Evolutionary conservation across 2,113 vertebrate species (phyloP).

Genomic region (Dromiciops gliroides): DNA sequence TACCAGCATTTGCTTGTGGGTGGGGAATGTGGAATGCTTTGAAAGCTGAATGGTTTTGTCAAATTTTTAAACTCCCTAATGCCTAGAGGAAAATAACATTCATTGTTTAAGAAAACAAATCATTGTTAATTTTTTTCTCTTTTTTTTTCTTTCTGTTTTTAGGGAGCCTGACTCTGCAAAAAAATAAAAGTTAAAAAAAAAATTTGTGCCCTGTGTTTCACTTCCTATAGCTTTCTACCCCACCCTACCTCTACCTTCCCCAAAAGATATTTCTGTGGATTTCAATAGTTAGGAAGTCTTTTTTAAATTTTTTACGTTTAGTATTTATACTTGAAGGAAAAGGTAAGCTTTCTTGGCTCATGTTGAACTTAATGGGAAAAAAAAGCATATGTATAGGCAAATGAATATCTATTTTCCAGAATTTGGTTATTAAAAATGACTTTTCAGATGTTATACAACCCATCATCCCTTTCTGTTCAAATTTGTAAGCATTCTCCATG

Average conservation of each 20-base stretch:
- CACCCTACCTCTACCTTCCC: neutral
- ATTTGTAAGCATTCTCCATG: neutral
- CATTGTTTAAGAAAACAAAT: constrained; percentile 76
- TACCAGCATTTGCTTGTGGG: constrained; percentile 79
- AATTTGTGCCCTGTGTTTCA: constrained; percentile 49
- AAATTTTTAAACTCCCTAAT: constrained; percentile 70
- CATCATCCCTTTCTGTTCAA: neutral
- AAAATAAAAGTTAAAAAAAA: constrained; percentile 35
- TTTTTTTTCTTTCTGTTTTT: constrained; percentile 60
- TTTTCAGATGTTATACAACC: neutral
- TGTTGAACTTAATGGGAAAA: constrained; percentile 14
- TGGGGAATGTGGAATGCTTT: constrained; percentile 81
- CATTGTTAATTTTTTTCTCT: constrained; percentile 63
- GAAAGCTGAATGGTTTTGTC: constrained; percentile 74
- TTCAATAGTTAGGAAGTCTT: neutral
- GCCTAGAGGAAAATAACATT: constrained; percentile 75
- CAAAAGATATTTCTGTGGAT: constrained; percentile 4
- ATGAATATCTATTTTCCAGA: neutral
- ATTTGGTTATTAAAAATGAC: neutral
- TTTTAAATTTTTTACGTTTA: constrained; percentile 14
- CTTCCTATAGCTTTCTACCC: neutral
- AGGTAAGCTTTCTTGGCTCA: neutral
- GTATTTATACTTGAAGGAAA: constrained; percentile 49
- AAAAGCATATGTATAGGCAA: neutral
- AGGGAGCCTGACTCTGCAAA: constrained; percentile 56